These are phyloP conservation scores for Malachius bipustulatus DNA, from an alignment of 2,888 invertebrate genomes.

Conservation along the genomic window DNA sequence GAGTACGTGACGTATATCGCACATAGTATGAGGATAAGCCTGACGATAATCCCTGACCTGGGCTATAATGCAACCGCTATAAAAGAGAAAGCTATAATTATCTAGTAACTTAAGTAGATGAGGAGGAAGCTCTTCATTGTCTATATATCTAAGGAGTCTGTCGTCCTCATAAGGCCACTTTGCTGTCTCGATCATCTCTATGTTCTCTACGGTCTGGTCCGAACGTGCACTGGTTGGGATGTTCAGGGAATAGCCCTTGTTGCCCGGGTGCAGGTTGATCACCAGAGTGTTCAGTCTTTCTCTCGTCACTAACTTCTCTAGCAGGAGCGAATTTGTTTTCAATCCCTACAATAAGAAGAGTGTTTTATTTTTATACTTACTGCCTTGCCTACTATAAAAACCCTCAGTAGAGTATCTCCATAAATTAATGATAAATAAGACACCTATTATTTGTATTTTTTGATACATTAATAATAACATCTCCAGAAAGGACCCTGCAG, in stretches of 20 bases:
- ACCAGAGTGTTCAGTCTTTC: conserved; percentile 83
- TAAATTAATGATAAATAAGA: conserved; percentile 11
- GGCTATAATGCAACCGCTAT: conserved; percentile 83
- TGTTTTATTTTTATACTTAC: no score
- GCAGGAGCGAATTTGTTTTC: conserved; percentile 55
- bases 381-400: conserved; percentile 15
- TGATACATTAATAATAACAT: no score
- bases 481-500: no score
- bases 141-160: conserved; percentile 74
- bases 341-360: conserved; percentile 51
- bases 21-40: conserved; percentile 62
- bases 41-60: conserved; percentile 83
- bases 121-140: conserved; percentile 83
- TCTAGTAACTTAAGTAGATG: conserved; percentile 75
- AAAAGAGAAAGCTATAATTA: conserved; percentile 75
- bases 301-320: conserved; percentile 73
- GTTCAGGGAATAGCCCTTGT: conserved; percentile 72
- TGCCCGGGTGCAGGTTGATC: conserved; percentile 81
- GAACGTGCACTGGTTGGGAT: conserved; percentile 28
- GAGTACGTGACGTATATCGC: conserved; percentile 77
- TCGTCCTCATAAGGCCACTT: conserved; percentile 85
- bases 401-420: background rate
- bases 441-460: no score
- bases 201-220: conserved; percentile 44
- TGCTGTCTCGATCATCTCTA: conserved; percentile 59